phyloP scores from a whole-genome alignment of 2,113 vertebrate species.

The Uria aalge region DNA sequence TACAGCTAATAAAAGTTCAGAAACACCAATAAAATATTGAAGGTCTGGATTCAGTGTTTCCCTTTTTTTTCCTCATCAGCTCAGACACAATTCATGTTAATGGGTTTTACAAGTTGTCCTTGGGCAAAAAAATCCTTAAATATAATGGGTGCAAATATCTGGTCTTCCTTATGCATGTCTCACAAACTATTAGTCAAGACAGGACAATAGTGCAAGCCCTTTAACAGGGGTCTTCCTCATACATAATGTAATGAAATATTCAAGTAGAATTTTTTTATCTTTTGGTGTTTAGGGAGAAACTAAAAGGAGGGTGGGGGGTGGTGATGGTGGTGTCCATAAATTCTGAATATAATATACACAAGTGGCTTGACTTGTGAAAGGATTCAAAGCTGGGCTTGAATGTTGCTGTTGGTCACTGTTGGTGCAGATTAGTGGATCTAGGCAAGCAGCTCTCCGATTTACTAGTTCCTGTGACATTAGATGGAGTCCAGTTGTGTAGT shows the following conservation, averaged over 20 bases:
- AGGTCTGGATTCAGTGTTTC: conserved; percentile 21
- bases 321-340: background rate
- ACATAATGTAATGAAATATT: background rate
- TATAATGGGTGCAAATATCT: conserved; percentile 29
- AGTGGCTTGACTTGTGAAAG: background rate
- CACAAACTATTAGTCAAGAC: conserved; percentile 13
- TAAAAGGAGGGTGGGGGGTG: background rate
- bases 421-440: background rate
- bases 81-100: conserved; percentile 51
- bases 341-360: background rate
- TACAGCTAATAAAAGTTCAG: conserved; percentile 61
- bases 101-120: conserved; percentile 47
- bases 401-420: background rate
- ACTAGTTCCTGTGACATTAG: background rate
- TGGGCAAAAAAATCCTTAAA: conserved; percentile 20
- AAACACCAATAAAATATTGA: conserved; percentile 57
- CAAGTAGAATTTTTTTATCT: background rate
- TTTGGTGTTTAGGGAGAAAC: background rate
- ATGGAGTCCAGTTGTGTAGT: background rate
- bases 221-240: background rate
- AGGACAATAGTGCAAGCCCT: background rate
- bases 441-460: background rate
- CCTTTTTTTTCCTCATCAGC: conserved; percentile 31
- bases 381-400: background rate
- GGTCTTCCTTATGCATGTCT: conserved; percentile 13